A percentile compares a stretch with the other conserved stretches of the same genome.
These are phyloP conservation scores for Xanthia icteritia DNA, from an alignment of 2,888 invertebrate genomes.

Conservation along the genomic window DNA sequence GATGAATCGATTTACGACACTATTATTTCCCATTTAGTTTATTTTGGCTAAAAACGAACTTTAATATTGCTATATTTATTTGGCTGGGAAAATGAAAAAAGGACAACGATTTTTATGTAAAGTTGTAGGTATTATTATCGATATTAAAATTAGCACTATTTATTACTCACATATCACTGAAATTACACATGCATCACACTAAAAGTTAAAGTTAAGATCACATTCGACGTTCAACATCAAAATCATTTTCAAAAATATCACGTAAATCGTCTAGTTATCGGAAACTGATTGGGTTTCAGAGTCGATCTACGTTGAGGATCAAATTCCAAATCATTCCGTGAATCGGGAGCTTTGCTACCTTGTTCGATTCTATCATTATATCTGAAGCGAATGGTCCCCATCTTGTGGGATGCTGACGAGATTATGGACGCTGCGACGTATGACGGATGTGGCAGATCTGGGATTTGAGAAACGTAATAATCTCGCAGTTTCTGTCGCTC, in stretches of 20 bases:
- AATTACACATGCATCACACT: constrained; percentile 9
- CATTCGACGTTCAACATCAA: constrained; percentile 35
- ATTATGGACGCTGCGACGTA: constrained; percentile 76
- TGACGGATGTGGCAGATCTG: constrained; percentile 78
- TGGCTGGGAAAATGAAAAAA: background rate
- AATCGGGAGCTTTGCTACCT: constrained; percentile 47
- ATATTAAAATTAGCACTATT: background rate
- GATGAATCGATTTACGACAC: constrained; percentile 33
- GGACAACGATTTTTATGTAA: background rate
- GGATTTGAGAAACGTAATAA: constrained; percentile 76
- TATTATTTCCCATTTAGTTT: constrained; percentile 19
- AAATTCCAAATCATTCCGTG: constrained; percentile 68
- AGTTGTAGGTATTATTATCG: background rate
- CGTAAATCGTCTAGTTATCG: constrained; percentile 28
- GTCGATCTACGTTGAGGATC: constrained; percentile 77
- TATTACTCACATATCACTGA: background rate
- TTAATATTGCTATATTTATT: background rate
- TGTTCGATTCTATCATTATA: constrained; percentile 76
- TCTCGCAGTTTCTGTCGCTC: constrained; percentile 70
- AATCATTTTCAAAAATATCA: constrained; percentile 35
- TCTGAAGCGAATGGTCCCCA: constrained; percentile 71
- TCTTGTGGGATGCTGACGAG: constrained; percentile 73
- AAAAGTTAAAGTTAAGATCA: constrained; percentile 1
- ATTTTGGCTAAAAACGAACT: background rate
- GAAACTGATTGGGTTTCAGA: constrained; percentile 68